A percentile compares a stretch with the other conserved stretches of the same genome.
phyloP scores from a whole-genome alignment of 2,888 invertebrate species.

The Brachyptera putata region DNA sequence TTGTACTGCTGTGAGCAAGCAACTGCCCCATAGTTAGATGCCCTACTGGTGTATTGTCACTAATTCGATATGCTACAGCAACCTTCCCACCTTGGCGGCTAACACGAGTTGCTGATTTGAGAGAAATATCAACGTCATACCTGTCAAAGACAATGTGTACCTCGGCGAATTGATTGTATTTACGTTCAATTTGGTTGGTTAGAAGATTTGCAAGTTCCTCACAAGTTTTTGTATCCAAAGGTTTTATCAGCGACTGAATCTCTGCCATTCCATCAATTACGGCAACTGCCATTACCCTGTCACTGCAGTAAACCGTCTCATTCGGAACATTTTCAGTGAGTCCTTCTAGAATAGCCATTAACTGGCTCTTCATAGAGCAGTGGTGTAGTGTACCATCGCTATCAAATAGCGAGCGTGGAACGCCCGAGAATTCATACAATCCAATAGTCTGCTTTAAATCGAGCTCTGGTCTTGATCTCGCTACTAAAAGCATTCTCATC shows the following conservation, averaged over 20 bases:
- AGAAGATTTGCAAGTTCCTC: conserved; percentile 9
- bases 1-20: too few relatives aligned
- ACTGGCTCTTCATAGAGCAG: not conserved
- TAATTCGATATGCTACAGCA: too few relatives aligned
- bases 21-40: too few relatives aligned
- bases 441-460: too few relatives aligned
- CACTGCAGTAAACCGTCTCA: not conserved
- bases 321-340: not conserved
- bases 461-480: not conserved
- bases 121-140: not conserved
- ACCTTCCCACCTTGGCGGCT: too few relatives aligned
- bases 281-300: not conserved
- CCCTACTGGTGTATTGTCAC: too few relatives aligned
- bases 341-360: too few relatives aligned
- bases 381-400: not conserved
- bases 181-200: not conserved
- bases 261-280: conserved; percentile 5
- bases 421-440: not conserved
- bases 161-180: not conserved
- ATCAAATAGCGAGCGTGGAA: not conserved
- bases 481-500: not conserved
- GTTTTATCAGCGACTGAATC: conserved; percentile 11
- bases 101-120: not conserved
- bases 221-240: not conserved
- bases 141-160: conserved; percentile 10